Base-by-base conservation (phyloP, 2,888 invertebrate species). In the Epistrophe grossulariae region DNA sequence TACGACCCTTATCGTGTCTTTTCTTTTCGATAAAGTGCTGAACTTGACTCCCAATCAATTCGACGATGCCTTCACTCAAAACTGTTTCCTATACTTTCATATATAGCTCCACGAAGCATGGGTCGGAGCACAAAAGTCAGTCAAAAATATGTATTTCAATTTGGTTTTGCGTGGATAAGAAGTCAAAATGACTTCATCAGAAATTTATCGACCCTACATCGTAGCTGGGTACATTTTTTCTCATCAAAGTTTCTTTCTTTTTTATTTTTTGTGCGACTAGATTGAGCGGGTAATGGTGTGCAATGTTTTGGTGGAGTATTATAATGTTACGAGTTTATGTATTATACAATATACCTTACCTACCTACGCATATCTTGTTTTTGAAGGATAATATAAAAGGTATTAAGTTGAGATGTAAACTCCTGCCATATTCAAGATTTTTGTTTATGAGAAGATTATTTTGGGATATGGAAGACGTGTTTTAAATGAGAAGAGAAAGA, bases 271-370 rank as follows among this genome's bases (percentile, higher is more conserved):
- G 77, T 74, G 70, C 45, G 82, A 81, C 72, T 81, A 81, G 82
- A 82, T 85, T 85, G 78, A 85, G 81, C 83, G 87, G 83, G 78
- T 87, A 87, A 87, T 87, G 83, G 87, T 76, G 87, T 87, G 87
- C 87, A 87, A 79, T 87, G 79, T 83, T 87, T 87, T 83, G 83
- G 17, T 70, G 79, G 60, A 82, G 74, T 72, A 82, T 85, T 77
- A 74, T 66, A 48, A 45, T 48, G n/a, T 31, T 48, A 35, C 59
- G 35, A 76, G 74, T 70, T 35, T 35, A 45, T 11, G 40, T 8
- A 76, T 71, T 80, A 76, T 74, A 9, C 59, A 71, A 35, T 6
- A 5, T 31, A 57, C 10, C 0, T 15, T 50, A n/a, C 8, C 8
- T n/a, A 31, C 15, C 8, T 8, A 5, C 9, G 5, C n/a, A 17